Percentiles rank a stretch among this genome's conserved stretches.
These are phyloP conservation scores for Campylomormyrus tamandua DNA, from an alignment of 2,113 vertebrate species.

Conservation along the genomic window DNA sequence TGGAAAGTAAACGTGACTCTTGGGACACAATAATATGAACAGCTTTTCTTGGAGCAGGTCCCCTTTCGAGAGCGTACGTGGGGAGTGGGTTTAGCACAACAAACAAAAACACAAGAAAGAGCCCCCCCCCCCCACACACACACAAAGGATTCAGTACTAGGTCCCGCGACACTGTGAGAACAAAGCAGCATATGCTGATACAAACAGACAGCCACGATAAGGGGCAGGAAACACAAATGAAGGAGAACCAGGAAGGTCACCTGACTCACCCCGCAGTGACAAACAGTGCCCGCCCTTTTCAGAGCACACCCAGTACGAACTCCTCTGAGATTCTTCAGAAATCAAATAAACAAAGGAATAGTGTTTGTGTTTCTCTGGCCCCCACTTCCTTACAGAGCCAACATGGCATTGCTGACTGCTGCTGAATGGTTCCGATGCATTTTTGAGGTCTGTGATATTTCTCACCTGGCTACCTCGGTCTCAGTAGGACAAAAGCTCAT, in stretches of 20 bases:
- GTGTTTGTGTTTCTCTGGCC: not conserved
- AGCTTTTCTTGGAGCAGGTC: not conserved
- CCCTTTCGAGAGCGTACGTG: not conserved
- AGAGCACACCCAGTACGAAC: not conserved
- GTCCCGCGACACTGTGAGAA: not conserved
- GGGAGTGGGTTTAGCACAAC: not conserved
- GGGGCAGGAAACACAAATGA: not conserved
- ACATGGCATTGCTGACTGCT: not conserved
- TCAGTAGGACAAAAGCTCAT: not conserved
- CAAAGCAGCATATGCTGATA: not conserved
- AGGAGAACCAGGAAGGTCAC: not conserved
- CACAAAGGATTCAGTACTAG: not conserved
- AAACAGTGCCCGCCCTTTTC: not conserved
- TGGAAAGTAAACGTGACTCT: not conserved
- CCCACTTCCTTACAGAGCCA: not conserved
- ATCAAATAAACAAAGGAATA: not conserved
- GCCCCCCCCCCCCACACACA: no score
- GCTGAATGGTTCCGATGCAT: not conserved
- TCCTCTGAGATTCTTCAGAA: not conserved
- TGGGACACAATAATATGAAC: not conserved
- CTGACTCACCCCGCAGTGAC: not conserved
- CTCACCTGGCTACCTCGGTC: not conserved
- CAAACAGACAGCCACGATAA: not conserved
- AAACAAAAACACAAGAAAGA: not conserved
- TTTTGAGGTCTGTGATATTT: not conserved